Evolutionary conservation across 2,888 invertebrate species (phyloP).

Genomic region (Neoitamus cyanurus): DNA sequence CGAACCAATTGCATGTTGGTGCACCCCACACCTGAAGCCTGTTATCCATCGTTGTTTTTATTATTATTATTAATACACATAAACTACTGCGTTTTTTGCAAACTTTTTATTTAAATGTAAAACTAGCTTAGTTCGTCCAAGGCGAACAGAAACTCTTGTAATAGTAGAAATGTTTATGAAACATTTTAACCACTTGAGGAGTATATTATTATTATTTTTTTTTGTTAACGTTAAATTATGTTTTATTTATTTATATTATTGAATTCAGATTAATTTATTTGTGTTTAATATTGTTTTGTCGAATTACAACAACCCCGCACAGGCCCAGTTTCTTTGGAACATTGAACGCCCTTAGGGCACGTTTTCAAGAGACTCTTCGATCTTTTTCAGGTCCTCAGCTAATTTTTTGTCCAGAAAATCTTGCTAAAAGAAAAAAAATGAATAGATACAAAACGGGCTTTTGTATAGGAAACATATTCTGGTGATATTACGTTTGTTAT

Average conservation of each 20-base stretch:
- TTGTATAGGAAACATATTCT: slow-evolving; percentile 20
- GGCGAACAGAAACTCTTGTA: background rate
- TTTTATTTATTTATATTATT: background rate
- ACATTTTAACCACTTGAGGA: background rate
- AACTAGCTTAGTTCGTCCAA: background rate
- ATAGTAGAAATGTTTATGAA: background rate
- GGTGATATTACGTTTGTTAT: slow-evolving; percentile 40
- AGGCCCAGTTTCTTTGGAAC: too few species aligned
- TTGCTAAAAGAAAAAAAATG: slow-evolving; percentile 45
- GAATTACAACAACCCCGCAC: background rate
- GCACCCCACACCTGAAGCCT: background rate
- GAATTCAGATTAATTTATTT: background rate
- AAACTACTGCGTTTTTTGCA: background rate
- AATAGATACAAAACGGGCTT: slow-evolving; percentile 16
- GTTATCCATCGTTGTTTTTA: background rate
- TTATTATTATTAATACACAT: background rate
- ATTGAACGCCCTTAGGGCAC: too few species aligned
- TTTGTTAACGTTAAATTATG: background rate
- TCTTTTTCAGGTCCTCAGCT: slow-evolving; percentile 44
- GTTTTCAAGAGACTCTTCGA: background rate
- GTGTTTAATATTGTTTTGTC: background rate
- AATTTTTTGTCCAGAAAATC: slow-evolving; percentile 42
- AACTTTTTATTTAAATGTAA: background rate
- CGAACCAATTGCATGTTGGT: background rate
- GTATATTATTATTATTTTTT: background rate